Evolutionary conservation across 2,113 vertebrate genomes (phyloP).

Genomic region (Blennius ocellaris): DNA sequence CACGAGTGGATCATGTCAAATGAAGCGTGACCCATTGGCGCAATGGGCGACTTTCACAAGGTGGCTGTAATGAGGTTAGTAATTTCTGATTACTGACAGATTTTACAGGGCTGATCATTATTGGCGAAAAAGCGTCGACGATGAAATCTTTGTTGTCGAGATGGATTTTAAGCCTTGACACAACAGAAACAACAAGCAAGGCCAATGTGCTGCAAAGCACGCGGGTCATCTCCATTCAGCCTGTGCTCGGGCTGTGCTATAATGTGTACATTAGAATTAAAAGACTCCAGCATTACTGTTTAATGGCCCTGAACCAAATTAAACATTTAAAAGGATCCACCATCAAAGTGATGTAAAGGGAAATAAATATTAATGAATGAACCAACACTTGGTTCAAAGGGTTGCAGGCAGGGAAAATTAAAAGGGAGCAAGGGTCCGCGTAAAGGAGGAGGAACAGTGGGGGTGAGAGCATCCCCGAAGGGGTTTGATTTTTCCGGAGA

Average conservation of each 20-base stretch:
- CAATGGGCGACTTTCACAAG: too few relatives aligned
- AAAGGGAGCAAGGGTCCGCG: constrained; percentile 49
- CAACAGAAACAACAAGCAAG: constrained; percentile 21
- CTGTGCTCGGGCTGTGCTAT: constrained; percentile 42
- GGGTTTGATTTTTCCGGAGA: constrained; percentile 15
- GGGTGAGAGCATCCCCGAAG: neutral
- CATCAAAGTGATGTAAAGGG: constrained; percentile 69
- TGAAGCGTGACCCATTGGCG: too few relatives aligned
- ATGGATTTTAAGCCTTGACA: neutral
- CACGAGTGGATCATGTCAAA: too few relatives aligned
- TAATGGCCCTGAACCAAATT: constrained; percentile 73
- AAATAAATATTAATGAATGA: constrained; percentile 77
- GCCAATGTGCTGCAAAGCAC: constrained; percentile 11
- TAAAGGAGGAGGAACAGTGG: constrained; percentile 19
- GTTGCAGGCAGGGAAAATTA: constrained; percentile 56
- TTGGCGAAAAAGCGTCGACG: too few relatives aligned
- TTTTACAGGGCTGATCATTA: too few relatives aligned
- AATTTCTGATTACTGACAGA: too few relatives aligned
- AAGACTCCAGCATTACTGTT: constrained; percentile 68
- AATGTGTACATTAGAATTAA: constrained; percentile 73
- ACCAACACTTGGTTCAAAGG: constrained; percentile 67
- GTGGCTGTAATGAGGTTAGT: too few relatives aligned
- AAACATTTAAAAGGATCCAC: constrained; percentile 76
- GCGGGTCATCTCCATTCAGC: constrained; percentile 38
- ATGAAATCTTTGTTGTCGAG: neutral